Evolutionary conservation across 2,113 vertebrate species (phyloP).

Genomic region (Pterocles gutturalis): DNA sequence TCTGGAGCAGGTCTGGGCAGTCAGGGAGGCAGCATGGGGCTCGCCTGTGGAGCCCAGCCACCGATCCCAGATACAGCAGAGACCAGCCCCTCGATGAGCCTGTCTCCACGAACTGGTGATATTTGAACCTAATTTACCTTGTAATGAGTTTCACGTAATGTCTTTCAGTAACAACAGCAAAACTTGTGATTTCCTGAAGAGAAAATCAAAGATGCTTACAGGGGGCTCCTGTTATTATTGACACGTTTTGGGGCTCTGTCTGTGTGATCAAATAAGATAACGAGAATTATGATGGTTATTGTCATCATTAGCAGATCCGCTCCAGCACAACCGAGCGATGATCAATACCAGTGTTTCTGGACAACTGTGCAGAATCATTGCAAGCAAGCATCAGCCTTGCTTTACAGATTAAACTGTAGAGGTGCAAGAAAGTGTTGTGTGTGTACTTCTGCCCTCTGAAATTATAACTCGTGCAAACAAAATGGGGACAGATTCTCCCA

Average conservation of each 20-base stretch:
- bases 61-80: accelerated
- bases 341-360: neutral
- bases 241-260: neutral
- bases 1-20: neutral
- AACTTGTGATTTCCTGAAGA: neutral
- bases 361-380: accelerated
- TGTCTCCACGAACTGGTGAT: neutral
- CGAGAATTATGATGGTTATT: neutral
- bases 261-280: neutral
- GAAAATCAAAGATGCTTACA: neutral
- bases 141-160: neutral
- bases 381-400: too few species aligned
- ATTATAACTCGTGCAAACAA: neutral
- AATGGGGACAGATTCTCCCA: neutral
- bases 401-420: too few species aligned
- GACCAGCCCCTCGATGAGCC: neutral
- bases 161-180: neutral
- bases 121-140: neutral
- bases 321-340: neutral
- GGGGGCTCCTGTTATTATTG: neutral
- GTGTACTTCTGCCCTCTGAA: neutral
- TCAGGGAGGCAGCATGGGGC: neutral
- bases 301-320: neutral
- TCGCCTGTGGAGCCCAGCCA: neutral
- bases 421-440: too few species aligned